Conservation (phyloP, 2,113 vertebrate species). For the Leucoraja erinaceus region DNA sequence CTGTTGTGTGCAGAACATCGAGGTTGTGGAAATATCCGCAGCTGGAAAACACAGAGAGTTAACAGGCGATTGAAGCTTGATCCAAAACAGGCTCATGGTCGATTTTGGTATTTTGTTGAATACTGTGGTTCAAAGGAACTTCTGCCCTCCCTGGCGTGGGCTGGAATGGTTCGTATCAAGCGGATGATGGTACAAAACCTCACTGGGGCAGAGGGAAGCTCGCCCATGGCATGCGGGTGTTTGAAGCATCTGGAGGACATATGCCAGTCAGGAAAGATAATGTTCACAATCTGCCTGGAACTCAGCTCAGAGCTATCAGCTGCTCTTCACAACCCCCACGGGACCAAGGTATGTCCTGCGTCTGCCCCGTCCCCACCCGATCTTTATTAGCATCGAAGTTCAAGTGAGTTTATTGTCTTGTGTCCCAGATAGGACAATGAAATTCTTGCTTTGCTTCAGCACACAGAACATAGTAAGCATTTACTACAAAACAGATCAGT, state of each 20-base stretch:
- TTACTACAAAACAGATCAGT: too few relatives aligned
- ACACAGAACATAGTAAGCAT: too few relatives aligned
- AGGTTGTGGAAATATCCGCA: too few relatives aligned
- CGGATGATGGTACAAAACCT: neutral
- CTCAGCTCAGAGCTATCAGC: neutral
- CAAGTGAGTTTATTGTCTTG: too few relatives aligned
- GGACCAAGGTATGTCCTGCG: neutral
- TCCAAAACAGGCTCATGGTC: neutral
- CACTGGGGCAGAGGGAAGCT: neutral
- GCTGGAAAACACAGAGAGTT: neutral
- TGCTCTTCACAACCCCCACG: neutral
- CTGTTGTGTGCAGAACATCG: neutral
- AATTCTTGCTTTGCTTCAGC: too few relatives aligned
- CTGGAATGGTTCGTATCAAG: neutral
- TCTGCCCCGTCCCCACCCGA: neutral
- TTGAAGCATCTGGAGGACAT: neutral
- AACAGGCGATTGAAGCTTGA: neutral
- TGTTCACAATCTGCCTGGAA: neutral
- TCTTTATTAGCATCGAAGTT: too few relatives aligned
- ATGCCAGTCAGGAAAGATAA: neutral
- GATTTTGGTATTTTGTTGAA: neutral
- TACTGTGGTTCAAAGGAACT: neutral
- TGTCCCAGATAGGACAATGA: too few relatives aligned
- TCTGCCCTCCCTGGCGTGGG: neutral
- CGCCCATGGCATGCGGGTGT: neutral